Base-by-base conservation (phyloP, 2,113 vertebrate species). In the Pterocles gutturalis region DNA sequence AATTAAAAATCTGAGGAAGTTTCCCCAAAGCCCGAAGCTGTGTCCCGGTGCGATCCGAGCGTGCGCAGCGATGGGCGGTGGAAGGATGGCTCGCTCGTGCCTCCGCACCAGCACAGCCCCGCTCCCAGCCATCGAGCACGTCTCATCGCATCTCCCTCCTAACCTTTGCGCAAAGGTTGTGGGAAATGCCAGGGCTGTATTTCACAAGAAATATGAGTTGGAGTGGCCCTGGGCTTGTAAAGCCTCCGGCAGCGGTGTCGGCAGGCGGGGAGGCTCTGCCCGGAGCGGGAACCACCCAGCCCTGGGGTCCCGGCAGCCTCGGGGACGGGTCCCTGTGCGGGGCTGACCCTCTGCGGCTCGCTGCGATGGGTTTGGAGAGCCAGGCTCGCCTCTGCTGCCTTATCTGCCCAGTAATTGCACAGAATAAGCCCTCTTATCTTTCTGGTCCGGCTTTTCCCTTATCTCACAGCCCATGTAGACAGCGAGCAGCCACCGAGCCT, bases 341-440 rank as follows among this genome's bases (percentile, higher is more conserved):
- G 41, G 41, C 51, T 2, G 3, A 33, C 67, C 2, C 31, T 73
- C 60, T 55, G 78, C 1, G 0, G 29, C 65, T 80, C 36, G 2
- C 64, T 24, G 53, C 7, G 22, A 83, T 36, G 88, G 94, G 87
- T 96, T 77, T 89, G 88, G 67, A 79, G 58, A 77, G 85, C 81
- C 19, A 19, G 76, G 81, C 87, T 90, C 48, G 86, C 71, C 78
- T 84, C 25, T 25, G 53, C 89, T 66, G 83, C 88, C 64, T 96
- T 96, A 97, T 97, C 96, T 72, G 77, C 77, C 89, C 94, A 65
- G 18, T 93, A 96, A 96, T 65, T 88, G 95, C 88, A 94, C 1
- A 13, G 86, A 95, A 97, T 96, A 96, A 96, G 93, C 93, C 95
- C 36, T 76, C 90, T 97, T 97, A 96, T 97, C 97, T 89, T 76